phyloP scores from a whole-genome alignment of 2,888 invertebrate genomes.

The Synergus gifuensis region DNA sequence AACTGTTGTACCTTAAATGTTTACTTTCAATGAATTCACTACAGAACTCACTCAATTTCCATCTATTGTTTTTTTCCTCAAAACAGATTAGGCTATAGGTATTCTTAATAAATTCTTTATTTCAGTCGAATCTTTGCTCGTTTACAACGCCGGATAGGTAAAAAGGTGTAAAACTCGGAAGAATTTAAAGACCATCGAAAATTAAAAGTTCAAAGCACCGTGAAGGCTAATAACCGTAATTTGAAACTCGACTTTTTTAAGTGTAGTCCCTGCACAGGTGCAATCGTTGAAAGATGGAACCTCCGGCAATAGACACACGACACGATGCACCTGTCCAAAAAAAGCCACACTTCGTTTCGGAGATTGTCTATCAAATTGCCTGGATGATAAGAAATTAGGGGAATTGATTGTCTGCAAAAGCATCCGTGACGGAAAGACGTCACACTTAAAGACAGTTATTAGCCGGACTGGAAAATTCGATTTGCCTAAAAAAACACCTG shows the following conservation, averaged over 20 bases:
- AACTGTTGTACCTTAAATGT: too few species aligned
- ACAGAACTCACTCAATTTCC: too few species aligned
- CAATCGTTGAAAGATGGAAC: constrained; percentile 26
- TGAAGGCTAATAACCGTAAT: constrained; percentile 38
- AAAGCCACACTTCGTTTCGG: constrained; percentile 53
- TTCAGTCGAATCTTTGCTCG: too few species aligned
- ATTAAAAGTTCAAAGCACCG: constrained; percentile 23
- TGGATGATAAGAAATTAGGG: constrained; percentile 62
- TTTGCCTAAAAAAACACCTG: background rate
- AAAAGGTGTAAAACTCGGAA: background rate
- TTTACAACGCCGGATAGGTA: too few species aligned
- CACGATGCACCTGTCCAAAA: constrained; percentile 57
- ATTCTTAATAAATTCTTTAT: too few species aligned
- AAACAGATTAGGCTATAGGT: too few species aligned
- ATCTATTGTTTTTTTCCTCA: too few species aligned
- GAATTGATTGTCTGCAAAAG: constrained; percentile 56
- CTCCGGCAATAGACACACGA: constrained; percentile 37
- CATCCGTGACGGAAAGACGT: constrained; percentile 62
- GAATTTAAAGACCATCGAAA: background rate
- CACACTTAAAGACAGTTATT: constrained; percentile 1
- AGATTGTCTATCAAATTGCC: constrained; percentile 70
- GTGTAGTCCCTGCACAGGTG: constrained; percentile 25
- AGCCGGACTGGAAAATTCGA: background rate
- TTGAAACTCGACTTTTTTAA: constrained; percentile 27
- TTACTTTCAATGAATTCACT: too few species aligned